Base-by-base conservation (phyloP, 1,140 invertebrate genomes). In the Drosophila bocqueti region DNA sequence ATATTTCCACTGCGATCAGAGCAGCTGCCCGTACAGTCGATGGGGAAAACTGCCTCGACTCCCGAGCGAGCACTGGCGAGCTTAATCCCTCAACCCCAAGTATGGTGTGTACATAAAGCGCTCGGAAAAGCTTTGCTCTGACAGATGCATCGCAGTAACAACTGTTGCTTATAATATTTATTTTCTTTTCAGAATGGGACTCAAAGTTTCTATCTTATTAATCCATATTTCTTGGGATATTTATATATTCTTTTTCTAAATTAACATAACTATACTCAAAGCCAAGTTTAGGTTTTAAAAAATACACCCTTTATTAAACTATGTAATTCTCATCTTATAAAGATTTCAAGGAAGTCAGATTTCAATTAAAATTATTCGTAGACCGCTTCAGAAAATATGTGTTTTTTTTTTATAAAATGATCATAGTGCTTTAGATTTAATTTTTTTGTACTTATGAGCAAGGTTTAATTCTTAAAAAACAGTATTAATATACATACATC, bases 91-190 rank as follows among this genome's bases (percentile, higher is more conserved):
- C 59, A 77, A 54, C 61, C 61, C 54, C 54, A 24, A 57, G 21
- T 11, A 59, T 38, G 43, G 34, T 52, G 31, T 64, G 42, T 46
- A 74, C 66, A 66, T 45, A 76, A 75, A 76, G 73, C 38, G 50
- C 26, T 54, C n/a, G 34, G 63, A 21, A 86, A 86, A 86, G 83
- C 83, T 86, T 46, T 1, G 10, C 13, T 66, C 63, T 74, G 71
- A 66, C 72, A 76, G 72, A 31, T 58, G 60, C 38, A 47, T 63
- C 38, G 38, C 38, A 76, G 60, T 50, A 66, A 65, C 74, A 76
- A 76, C 74, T 76, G 69, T 76, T 76, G 74, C 61, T 65, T 66
- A 43, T 43, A 45, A 18, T 50, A 50, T 57, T 68, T 50, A 21
- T 45, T 16, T 57, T 57, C 15, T 4, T 18, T 11, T 34, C 9